Evolutionary conservation across 2,113 vertebrate genomes (phyloP).

Genomic region (Nothocercus julius): DNA sequence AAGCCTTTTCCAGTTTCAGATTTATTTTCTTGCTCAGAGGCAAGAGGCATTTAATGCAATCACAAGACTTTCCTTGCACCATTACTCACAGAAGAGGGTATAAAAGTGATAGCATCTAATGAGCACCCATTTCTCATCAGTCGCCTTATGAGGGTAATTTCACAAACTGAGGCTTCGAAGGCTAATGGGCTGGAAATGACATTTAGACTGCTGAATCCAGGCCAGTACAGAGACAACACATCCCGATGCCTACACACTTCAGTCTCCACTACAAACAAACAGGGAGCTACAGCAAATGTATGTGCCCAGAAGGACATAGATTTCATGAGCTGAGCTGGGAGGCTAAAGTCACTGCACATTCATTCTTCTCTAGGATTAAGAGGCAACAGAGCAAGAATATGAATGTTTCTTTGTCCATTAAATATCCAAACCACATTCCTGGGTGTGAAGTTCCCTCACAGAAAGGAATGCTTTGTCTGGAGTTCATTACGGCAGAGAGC

Average conservation of each 20-base stretch:
- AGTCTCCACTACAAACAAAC: neutral
- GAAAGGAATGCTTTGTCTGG: slow-evolving; percentile 19
- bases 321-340: neutral
- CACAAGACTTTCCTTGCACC: slow-evolving; percentile 6
- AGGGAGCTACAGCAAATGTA: neutral
- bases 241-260: neutral
- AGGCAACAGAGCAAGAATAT: neutral
- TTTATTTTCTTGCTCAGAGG: neutral
- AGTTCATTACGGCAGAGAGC: neutral
- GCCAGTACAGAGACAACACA: neutral
- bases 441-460: neutral
- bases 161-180: neutral
- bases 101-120: slow-evolving; percentile 70
- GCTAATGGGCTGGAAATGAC: neutral
- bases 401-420: neutral
- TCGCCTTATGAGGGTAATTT: slow-evolving; percentile 58
- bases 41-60: slow-evolving; percentile 27
- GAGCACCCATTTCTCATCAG: slow-evolving; percentile 44
- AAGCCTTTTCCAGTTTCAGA: neutral
- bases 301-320: neutral
- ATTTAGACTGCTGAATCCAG: neutral
- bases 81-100: neutral
- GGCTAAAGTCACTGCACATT: neutral
- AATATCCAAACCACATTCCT: neutral
- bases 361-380: neutral